Evolutionary conservation across 2,113 vertebrate genomes (phyloP), one percentile per base, ranked within the genome.

Genomic region (Galemys pyrenaicus): DNA sequence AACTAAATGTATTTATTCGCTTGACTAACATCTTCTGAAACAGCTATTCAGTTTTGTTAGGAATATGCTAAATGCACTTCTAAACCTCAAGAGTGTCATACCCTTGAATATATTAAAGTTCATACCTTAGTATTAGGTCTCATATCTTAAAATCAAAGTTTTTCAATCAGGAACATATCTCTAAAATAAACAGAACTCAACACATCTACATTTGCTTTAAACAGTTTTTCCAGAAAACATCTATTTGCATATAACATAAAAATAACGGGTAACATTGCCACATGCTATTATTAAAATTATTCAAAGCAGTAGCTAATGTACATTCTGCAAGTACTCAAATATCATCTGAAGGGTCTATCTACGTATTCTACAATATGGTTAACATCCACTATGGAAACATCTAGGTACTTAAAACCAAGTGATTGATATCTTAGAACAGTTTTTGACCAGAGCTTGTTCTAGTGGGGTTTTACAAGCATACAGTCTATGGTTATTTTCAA

Each of bases 381-480:
- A 77, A 86, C 35, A 94, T 56, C 35, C 54, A 56, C 17, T 56
- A 56, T 24, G 54, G 20, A 70, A 77, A 86, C 39, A 94, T 56
- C 35, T 44, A 78, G 78, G 39, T 65, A 68, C 58, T 87, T 78
- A 77, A 64, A 91, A 79, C 28, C 39, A 62, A 80, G 28, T 79
- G 44, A 95, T 54, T 71, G 44, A 92, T 46, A 22, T 62, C 60
- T 81, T 91, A 30, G 39, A 67, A 85, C 11, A 56, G 67, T 24
- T 32, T 85, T 80, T 30, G 12, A 54, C 19, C 44, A 89, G 13
- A 89, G 22, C 30, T n/a, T 80, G 22, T n/a, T 94, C 62, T 51
- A 89, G 91, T 91, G 74, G 95, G 54, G 35, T 87, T 92, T 94
- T 90, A 87, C 8, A 93, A 54, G 32, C 71, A 92, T 62, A 87